phyloP scores from a whole-genome alignment of 2,888 invertebrate species.

The Copidosoma aretas region DNA sequence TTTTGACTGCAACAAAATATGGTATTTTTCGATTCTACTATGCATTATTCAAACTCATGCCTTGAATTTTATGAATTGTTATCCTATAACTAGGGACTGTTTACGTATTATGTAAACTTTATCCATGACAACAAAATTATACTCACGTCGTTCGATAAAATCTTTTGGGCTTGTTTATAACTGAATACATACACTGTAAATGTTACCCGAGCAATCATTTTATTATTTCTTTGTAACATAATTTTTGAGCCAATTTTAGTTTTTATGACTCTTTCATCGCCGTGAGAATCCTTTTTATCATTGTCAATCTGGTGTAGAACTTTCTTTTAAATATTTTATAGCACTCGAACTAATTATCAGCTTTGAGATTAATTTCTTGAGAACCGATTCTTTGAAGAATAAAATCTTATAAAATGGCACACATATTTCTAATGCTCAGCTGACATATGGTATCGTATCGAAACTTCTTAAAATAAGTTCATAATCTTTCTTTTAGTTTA shows the following conservation, averaged over 20 bases:
- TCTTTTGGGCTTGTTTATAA: not conserved
- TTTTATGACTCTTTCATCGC: not conserved
- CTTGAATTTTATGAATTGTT: conserved; percentile 41
- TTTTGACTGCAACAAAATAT: conserved; percentile 43
- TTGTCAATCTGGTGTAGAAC: not conserved
- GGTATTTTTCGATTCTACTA: conserved; percentile 39
- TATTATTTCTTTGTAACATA: not conserved
- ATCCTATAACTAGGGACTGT: conserved; percentile 42
- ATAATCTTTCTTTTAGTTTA: conserved; percentile 26
- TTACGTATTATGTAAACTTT: conserved; percentile 40
- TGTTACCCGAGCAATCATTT: not conserved
- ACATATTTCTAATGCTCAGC: conserved; percentile 5
- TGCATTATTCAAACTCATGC: conserved; percentile 40
- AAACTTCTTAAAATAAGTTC: not conserved
- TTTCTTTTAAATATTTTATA: not conserved
- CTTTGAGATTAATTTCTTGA: conserved; percentile 9
- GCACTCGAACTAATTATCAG: conserved; percentile 13
- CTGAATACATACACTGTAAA: conserved; percentile 12
- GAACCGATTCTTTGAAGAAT: conserved; percentile 6
- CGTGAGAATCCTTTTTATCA: not conserved
- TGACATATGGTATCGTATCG: not conserved
- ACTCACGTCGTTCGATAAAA: not conserved
- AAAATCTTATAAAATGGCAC: not conserved
- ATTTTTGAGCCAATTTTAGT: not conserved
- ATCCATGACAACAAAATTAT: conserved; percentile 45